phyloP scores from a whole-genome alignment of 2,888 invertebrate species.

The Byasa hedistus region DNA sequence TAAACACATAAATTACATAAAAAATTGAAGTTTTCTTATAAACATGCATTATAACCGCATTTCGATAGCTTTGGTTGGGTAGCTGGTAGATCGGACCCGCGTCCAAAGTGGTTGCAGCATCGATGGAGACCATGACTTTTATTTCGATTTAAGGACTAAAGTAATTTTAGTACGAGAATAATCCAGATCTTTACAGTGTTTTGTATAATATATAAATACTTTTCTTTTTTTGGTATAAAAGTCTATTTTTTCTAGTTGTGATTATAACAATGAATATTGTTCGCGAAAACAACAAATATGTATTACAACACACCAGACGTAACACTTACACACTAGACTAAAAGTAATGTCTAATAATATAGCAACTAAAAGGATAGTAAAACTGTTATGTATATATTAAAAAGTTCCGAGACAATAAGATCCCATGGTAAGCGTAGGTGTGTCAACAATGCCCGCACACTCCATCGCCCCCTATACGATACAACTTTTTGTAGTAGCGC shows the following conservation, averaged over 20 bases:
- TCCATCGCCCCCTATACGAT: conserved; percentile 62
- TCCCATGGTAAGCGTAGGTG: conserved; percentile 48
- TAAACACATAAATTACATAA: background rate
- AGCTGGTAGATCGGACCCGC: conserved; percentile 12
- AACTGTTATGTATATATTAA: too few species aligned
- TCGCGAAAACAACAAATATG: too few species aligned
- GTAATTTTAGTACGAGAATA: too few species aligned
- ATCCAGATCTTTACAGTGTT: too few species aligned
- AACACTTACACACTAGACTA: too few species aligned
- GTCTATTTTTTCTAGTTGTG: too few species aligned
- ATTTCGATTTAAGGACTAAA: conserved; percentile 12
- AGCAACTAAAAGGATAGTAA: too few species aligned
- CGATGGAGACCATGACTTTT: conserved; percentile 19
- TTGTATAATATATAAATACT: too few species aligned
- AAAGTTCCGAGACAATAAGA: conserved; percentile 29
- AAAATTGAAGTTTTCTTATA: background rate
- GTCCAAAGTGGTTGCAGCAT: conserved; percentile 20
- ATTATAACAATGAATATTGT: too few species aligned
- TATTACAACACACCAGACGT: too few species aligned
- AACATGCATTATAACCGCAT: conserved; percentile 16
- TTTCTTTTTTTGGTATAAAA: too few species aligned
- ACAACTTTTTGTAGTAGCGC: conserved; percentile 54
- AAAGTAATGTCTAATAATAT: too few species aligned
- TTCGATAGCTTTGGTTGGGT: conserved; percentile 12
- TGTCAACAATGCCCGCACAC: conserved; percentile 70